Conservation (phyloP, 1,140 invertebrate genomes). For the Radopholus similis region DNA sequence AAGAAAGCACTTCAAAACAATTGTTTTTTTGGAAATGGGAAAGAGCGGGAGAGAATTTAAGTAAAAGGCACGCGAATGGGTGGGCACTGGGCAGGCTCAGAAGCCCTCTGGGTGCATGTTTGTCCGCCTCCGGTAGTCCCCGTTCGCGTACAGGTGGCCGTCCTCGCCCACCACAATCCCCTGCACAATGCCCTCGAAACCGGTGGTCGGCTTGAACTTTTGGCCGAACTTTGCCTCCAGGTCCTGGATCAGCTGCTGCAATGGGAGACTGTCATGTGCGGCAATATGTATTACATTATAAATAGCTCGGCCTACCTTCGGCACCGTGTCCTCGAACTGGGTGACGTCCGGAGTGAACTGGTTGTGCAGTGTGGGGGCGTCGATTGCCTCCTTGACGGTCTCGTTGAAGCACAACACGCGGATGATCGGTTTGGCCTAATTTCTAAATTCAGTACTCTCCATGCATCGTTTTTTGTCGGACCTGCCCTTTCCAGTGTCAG, state of each 20-base stretch:
- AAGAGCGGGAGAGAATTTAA: too few species aligned
- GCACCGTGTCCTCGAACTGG: constrained; percentile 74
- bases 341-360: constrained; percentile 80
- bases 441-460: too few species aligned
- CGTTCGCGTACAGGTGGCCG: constrained; percentile 56
- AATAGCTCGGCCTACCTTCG: constrained; percentile 64
- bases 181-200: constrained; percentile 59
- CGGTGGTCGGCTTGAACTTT: constrained; percentile 58
- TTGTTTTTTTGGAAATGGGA: too few species aligned
- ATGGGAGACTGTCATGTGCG: too few species aligned
- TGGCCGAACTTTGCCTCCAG: constrained; percentile 52
- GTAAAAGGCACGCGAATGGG: neutral
- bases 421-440: constrained; percentile 73
- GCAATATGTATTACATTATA: neutral
- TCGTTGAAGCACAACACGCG: constrained; percentile 78
- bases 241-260: constrained; percentile 47
- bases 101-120: constrained; percentile 57
- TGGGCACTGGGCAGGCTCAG: too few species aligned
- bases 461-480: too few species aligned
- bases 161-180: constrained; percentile 53
- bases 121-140: constrained; percentile 52
- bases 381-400: constrained; percentile 80
- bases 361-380: constrained; percentile 82
- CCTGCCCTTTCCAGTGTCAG: too few species aligned
- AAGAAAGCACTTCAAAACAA: too few species aligned